Evolutionary conservation across 2,888 invertebrate genomes (phyloP), one percentile per base, ranked within the genome.

Genomic region (Alentia gelatinosa): DNA sequence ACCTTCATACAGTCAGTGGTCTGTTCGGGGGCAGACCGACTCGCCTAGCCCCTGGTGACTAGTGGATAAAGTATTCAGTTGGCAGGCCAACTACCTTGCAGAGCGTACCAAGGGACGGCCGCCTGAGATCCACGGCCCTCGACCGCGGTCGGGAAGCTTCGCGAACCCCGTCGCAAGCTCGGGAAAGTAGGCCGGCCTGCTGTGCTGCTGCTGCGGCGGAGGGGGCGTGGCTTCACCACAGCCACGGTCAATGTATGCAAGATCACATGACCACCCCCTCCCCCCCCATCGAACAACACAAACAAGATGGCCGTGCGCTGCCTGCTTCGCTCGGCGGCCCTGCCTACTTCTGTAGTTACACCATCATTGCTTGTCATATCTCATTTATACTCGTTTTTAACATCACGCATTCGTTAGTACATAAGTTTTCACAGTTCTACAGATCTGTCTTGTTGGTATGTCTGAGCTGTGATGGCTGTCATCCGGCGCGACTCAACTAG

Each of bases 241-340:
- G 33, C 40, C 19, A 26, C 26, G 90, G 90, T 83, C 75, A 90
- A 90, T 90, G 90, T 90, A 90, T 90, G 90, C 90, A 90, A 86
- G 86, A 86, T 86, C 86, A 42, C 42, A 47, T 86, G 47, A 86
- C 50, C 7, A 1, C 86, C 50, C 42, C 42, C 86, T 42, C 86
- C 50, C 42, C 86, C 42, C 0, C 47, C 47, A 30, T 39, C 19
- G 39, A 79, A 35, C 42, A 86, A 86, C 86, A 86, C 86, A 86
- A 86, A 86, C 86, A 86, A 86, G 47, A 86, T 86, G 86, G 86
- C 86, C 5, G 47, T 4, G 47, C 19, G 33, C 26, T n/a, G 26
- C 26, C 47, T 47, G 7, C 47, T 30, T 4, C 75, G 30, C n/a
- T n/a, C n/a, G n/a, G n/a, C n/a, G n/a, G n/a, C n/a, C n/a, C n/a